A percentile compares a stretch with the other conserved stretches of the same genome.
Evolutionary conservation across 2,113 vertebrate species (phyloP).

Genomic region (Bos indicus): DNA sequence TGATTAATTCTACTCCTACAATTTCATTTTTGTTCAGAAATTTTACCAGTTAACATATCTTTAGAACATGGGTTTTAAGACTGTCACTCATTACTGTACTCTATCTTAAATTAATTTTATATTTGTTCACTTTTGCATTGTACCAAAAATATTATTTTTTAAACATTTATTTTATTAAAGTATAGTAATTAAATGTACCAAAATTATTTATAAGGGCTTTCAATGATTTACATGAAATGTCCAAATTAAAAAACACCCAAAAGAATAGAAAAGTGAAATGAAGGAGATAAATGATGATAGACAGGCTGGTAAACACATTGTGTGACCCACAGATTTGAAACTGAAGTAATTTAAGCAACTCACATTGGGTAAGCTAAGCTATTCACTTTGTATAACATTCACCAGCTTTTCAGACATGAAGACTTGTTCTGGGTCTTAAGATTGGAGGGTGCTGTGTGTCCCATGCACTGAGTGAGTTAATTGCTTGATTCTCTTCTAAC

Average conservation of each 20-base stretch:
- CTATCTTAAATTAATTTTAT: background rate
- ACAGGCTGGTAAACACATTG: background rate
- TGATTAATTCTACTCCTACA: background rate
- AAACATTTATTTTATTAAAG: background rate
- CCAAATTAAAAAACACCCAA: background rate
- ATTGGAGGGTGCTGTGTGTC: too few species aligned
- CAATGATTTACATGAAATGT: background rate
- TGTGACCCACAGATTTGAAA: background rate
- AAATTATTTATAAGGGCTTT: background rate
- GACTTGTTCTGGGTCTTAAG: background rate
- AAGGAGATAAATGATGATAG: background rate
- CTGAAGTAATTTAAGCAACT: background rate
- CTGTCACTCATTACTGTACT: background rate
- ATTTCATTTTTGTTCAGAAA: background rate
- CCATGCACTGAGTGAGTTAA: background rate
- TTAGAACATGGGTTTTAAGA: background rate
- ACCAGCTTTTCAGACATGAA: background rate
- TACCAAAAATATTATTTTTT: background rate
- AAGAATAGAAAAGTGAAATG: background rate
- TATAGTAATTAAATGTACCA: background rate
- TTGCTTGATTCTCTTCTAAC: background rate
- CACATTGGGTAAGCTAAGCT: background rate
- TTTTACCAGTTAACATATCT: background rate
- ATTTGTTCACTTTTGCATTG: background rate
- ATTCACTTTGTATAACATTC: background rate